phyloP scores from a whole-genome alignment of 2,888 invertebrate genomes.

The Eristalis intricaria region DNA sequence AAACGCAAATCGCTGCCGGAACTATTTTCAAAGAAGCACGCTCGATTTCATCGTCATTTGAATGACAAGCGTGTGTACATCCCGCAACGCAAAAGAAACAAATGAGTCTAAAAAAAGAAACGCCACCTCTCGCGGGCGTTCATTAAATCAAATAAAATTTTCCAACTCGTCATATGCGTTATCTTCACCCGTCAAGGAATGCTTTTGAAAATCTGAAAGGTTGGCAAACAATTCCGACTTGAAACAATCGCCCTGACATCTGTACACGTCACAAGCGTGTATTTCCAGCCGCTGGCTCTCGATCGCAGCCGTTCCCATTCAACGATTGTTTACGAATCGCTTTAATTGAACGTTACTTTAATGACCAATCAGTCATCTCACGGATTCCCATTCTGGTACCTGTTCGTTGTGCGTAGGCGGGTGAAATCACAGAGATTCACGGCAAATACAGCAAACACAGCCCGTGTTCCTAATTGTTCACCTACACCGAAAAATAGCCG shows the following conservation, averaged over 20 bases:
- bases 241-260: neutral
- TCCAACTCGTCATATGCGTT: neutral
- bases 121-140: neutral
- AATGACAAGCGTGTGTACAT: neutral
- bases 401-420: neutral
- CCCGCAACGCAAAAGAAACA: neutral
- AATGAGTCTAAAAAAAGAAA: neutral
- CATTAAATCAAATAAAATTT: neutral
- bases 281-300: neutral
- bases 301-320: neutral
- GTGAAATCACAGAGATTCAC: conserved; percentile 8
- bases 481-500: neutral
- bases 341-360: conserved; percentile 33
- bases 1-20: neutral
- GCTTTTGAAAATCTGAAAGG: neutral
- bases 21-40: neutral
- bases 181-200: neutral
- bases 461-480: neutral
- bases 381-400: neutral
- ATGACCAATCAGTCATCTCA: conserved; percentile 46
- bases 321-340: conserved; percentile 24
- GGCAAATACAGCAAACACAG: neutral
- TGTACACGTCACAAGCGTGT: neutral
- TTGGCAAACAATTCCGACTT: neutral
- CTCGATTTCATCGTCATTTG: neutral